Percentiles rank a stretch among this genome's conserved stretches.
phyloP scores from a whole-genome alignment of 2,113 vertebrate genomes.

The Hirundichthys speculiger region DNA sequence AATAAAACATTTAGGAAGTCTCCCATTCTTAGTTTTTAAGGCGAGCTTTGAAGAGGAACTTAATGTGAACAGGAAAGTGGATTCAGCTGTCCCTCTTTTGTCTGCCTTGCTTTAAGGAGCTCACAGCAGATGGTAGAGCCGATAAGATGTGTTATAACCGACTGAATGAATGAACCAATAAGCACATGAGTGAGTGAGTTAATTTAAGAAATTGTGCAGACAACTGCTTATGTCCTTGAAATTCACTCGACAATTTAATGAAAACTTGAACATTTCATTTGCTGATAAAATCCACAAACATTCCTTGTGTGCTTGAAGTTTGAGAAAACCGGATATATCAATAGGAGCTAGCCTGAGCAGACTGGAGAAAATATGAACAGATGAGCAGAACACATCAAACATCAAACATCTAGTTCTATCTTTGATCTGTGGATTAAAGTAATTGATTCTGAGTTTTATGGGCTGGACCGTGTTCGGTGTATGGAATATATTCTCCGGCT shows the following conservation, averaged over 20 bases:
- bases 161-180: too few relatives aligned
- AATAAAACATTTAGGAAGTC: too few relatives aligned
- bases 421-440: slow-evolving; percentile 69
- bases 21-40: too few relatives aligned
- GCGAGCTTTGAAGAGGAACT: too few relatives aligned
- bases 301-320: slow-evolving; percentile 20
- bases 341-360: slow-evolving; percentile 15
- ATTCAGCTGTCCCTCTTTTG: too few relatives aligned
- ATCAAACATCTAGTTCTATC: slow-evolving; percentile 54
- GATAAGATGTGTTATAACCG: too few relatives aligned
- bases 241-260: background rate
- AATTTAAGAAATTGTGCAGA: too few relatives aligned
- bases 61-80: too few relatives aligned
- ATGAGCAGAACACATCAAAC: slow-evolving; percentile 53
- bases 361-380: slow-evolving; percentile 41
- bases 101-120: too few relatives aligned
- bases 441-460: slow-evolving; percentile 70
- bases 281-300: slow-evolving; percentile 16
- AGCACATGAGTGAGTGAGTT: too few relatives aligned
- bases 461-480: slow-evolving; percentile 48
- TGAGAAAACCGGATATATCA: slow-evolving; percentile 19
- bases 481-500: slow-evolving; percentile 64
- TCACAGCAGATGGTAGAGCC: too few relatives aligned
- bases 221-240: background rate
- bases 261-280: slow-evolving; percentile 19